phyloP scores from a whole-genome alignment of 2,113 vertebrate species.

The Bubo scandiacus region DNA sequence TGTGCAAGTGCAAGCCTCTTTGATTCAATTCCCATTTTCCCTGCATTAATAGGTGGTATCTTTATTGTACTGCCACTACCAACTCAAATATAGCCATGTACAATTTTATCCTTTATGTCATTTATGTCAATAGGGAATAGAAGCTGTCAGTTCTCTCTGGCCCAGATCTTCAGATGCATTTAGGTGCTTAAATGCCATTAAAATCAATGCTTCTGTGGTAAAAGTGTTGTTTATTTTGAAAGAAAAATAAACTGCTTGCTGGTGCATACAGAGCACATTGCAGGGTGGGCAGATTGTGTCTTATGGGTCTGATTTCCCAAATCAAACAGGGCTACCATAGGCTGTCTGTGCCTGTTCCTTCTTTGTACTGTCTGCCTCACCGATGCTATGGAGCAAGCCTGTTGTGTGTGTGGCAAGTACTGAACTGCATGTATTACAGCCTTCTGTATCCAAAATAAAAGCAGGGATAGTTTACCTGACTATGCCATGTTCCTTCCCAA shows the following conservation, averaged over 20 bases:
- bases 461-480: background rate
- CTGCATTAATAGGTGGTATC: background rate
- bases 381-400: background rate
- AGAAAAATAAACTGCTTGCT: background rate
- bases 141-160: background rate
- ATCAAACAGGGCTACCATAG: rapidly evolving
- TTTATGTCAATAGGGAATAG: background rate
- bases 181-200: constrained; percentile 4
- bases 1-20: background rate
- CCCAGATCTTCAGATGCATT: background rate
- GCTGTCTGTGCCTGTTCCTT: background rate
- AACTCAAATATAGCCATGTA: background rate
- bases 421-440: background rate
- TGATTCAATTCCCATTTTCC: constrained; percentile 13
- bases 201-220: background rate
- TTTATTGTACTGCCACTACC: constrained; percentile 2
- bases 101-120: background rate
- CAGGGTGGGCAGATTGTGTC: background rate
- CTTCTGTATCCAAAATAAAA: background rate
- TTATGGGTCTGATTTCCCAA: background rate
- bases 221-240: background rate
- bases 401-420: background rate
- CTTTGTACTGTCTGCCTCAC: background rate
- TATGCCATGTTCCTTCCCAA: background rate
- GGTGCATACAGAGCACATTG: background rate